Evolutionary conservation across 2,113 vertebrate genomes (phyloP), one percentile per base, ranked within the genome.

Genomic region (Cisticola juncidis): DNA sequence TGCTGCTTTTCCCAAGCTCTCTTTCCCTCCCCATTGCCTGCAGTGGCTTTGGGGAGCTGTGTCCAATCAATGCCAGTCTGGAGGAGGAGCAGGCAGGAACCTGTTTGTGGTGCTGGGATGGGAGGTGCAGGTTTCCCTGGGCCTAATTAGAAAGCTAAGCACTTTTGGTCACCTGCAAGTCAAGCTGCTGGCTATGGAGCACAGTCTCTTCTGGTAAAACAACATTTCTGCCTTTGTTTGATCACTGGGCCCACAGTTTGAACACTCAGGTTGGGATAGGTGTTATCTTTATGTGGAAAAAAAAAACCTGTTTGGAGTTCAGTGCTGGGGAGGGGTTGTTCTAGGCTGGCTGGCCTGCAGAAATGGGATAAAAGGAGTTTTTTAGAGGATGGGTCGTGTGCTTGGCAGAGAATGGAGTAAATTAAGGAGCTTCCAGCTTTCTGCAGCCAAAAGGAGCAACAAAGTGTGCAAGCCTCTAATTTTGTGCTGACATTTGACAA

Each of bases 401-500:
- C 14, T 64, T 83, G 31, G 2, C 5, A 35, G 26, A 51, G 54
- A 50, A 26, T 4, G 38, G 26, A 47, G 47, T 28, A 36, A 45
- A 29, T n/a, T 4, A 33, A 60, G 57, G 26, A 29, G 79, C 71
- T 93, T 19, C 21, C 74, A 69, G 14, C 2, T 23, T 48, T 40
- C n/a, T 64, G 44, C 51, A 57, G 81, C 96, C 92, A 85, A 40
- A 79, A 79, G 85, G 83, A 93, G 80, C 79, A 69, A 4, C 13
- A 12, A 12, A 80, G 72, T 35, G 50, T 94, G 77, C 69, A 44
- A 71, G 50, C 3, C 76, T 92, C 40, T 70, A 16, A 51, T 74
- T 95, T 92, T 47, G 7, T 88, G 90, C 90, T 95, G 95, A 64
- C 88, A 47, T 88, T 81, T 93, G 78, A 62, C 72, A 56, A 74